Conservation (phyloP, 2,113 vertebrate species). For the Plestiodon gilberti region DNA sequence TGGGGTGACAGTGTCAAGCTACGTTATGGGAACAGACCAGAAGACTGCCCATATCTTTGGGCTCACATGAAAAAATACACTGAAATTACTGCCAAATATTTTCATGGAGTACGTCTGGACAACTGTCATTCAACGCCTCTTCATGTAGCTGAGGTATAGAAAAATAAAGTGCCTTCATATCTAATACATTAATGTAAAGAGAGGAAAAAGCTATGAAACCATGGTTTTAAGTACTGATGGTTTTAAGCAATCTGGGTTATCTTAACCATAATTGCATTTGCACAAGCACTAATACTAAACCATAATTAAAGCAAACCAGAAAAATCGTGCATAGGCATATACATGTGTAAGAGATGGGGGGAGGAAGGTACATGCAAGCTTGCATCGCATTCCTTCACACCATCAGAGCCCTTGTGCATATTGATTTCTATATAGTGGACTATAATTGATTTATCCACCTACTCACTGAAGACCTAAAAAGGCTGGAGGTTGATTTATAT, state of each 20-base stretch:
- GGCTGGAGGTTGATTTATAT: not conserved
- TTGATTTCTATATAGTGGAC: not conserved
- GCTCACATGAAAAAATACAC: constrained; percentile 96
- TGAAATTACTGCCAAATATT: constrained; percentile 89
- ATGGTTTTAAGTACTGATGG: not conserved
- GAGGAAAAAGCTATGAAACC: not conserved
- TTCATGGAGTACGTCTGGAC: constrained; percentile 92
- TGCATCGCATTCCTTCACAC: not conserved
- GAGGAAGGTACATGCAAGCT: not conserved
- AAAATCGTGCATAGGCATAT: no score
- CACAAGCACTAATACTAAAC: no score
- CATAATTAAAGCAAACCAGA: not conserved
- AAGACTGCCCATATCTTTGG: constrained; percentile 96
- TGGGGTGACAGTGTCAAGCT: constrained; percentile 98
- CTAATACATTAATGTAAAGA: not conserved
- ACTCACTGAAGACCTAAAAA: not conserved
- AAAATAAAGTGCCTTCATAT: not conserved
- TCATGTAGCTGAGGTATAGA: constrained; percentile 93
- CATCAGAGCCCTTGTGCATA: not conserved
- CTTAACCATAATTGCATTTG: no score
- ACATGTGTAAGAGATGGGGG: no score
- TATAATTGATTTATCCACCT: not conserved
- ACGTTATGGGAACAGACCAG: constrained; percentile 89
- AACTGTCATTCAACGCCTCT: constrained; percentile 97
- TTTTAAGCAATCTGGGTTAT: no score